Percentiles rank a stretch among this genome's conserved stretches.
These are phyloP conservation scores for Drosophila pegasa DNA, from an alignment of 2,888 invertebrate species.

Conservation along the genomic window DNA sequence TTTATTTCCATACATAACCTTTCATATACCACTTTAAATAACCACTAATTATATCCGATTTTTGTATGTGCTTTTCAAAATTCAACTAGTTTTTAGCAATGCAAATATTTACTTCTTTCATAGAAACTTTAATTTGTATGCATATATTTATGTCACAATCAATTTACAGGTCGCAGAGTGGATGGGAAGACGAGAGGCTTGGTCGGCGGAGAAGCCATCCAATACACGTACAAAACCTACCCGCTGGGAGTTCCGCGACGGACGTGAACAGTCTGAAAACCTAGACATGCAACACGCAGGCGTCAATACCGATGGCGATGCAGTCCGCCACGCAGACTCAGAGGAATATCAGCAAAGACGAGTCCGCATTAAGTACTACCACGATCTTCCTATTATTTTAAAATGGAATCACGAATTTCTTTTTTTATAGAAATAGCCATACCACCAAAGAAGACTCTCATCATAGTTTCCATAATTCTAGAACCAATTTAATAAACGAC, in stretches of 20 bases:
- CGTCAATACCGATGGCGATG: slow-evolving; percentile 58
- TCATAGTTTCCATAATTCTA: slow-evolving; percentile 84
- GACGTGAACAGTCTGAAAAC: slow-evolving; percentile 85
- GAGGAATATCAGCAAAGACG: slow-evolving; percentile 83
- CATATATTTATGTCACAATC: not conserved
- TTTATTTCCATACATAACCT: slow-evolving; percentile 60
- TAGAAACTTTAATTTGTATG: not conserved
- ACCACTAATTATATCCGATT: not conserved
- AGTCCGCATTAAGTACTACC: slow-evolving; percentile 82
- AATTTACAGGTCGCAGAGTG: slow-evolving; percentile 87
- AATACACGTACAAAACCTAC: slow-evolving; percentile 89
- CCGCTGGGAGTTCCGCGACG: slow-evolving; percentile 90
- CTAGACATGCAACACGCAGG: slow-evolving; percentile 83
- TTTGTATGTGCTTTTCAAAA: not conserved
- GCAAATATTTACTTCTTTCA: not conserved
- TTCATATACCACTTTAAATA: not conserved
- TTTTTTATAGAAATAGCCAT: slow-evolving; percentile 78
- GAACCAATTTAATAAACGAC: slow-evolving; percentile 84
- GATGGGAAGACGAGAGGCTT: slow-evolving; percentile 92
- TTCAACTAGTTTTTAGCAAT: not conserved
- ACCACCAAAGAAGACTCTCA: slow-evolving; percentile 84
- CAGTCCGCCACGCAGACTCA: slow-evolving; percentile 77
- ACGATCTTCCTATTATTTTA: not conserved
- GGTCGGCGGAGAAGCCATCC: slow-evolving; percentile 91
- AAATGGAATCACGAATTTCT: not conserved